Evolutionary conservation across 2,888 invertebrate species (phyloP), one percentile per base, ranked within the genome.

Genomic region (Drosophila macrospina): DNA sequence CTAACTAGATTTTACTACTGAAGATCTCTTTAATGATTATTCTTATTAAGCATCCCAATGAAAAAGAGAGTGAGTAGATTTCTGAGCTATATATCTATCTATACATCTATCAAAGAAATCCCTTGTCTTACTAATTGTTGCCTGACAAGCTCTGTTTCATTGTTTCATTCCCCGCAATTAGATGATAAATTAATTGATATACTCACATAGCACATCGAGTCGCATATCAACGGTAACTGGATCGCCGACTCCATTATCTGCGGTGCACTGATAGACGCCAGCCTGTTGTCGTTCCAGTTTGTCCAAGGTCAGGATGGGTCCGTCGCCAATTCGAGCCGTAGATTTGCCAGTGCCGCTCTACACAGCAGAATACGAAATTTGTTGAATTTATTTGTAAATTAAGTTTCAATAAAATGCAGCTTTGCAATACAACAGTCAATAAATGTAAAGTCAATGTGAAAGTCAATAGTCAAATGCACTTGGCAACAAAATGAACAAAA

Each of bases 211-310:
- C 20, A 95, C 95, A 92, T 95, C 95, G 50, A 95, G 91, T 72
- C 94, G 93, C 91, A 95, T 95, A 90, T 95, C 94, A 0, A 94
- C 94, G n/a, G 94, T 94, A 6, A 94, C 93, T 1, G 95, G 94
- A 26, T 94, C 94, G 0, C 95, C 95, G 13, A 95, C 95, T 10
- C 95, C 95, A 80, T 95, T 95, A 91, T 94, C 94, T 7, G 95
- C 95, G 7, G 94, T 94, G 81, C 95, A 95, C 37, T 94, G 94
- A 92, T 95, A 95, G 47, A 94, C 93, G 5, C 95, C 95, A 59
- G 94, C 94, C 88, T 95, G 94, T 61, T 93, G 93, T 8, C 95
- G 91, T 91, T 95, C 95, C 71, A 95, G 92, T 54, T 94, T 92
- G 30, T 95, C 94, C 81, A 95, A 91, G 71, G 94, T 94, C 28